phyloP scores from a whole-genome alignment of 1,140 invertebrate genomes.

The Heliconius nattereri region DNA sequence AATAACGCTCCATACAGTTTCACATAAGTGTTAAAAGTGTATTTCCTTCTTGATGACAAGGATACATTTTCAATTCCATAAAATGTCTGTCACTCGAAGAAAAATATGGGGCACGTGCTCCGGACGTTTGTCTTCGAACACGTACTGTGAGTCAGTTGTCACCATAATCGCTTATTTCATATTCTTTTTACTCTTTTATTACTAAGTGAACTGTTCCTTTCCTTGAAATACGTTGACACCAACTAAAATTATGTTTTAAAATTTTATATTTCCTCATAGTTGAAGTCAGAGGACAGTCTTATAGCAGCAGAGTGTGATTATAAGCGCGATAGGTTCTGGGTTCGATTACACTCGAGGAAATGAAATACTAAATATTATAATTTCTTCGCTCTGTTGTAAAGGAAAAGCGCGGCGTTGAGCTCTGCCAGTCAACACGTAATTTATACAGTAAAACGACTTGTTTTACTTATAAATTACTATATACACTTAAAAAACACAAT shows the following conservation, averaged over 20 bases:
- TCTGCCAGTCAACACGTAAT: too few species aligned
- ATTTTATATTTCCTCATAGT: not conserved
- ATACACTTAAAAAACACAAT: too few species aligned
- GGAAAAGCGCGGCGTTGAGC: too few species aligned
- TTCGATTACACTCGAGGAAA: too few species aligned
- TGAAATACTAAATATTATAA: too few species aligned
- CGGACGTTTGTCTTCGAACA: constrained; percentile 46
- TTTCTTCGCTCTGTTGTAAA: too few species aligned
- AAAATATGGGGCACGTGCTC: constrained; percentile 41
- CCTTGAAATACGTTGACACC: constrained; percentile 7
- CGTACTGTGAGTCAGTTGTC: constrained; percentile 49
- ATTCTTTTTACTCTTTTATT: constrained; percentile 18
- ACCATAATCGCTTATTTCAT: constrained; percentile 43
- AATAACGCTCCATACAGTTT: not conserved
- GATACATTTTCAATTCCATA: constrained; percentile 43
- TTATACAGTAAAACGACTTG: too few species aligned
- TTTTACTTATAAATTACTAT: too few species aligned
- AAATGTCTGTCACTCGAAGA: constrained; percentile 40
- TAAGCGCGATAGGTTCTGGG: too few species aligned
- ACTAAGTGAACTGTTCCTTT: constrained; percentile 13
- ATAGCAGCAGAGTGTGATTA: too few species aligned
- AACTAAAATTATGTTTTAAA: not conserved
- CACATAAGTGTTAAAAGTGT: not conserved
- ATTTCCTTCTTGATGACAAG: constrained; percentile 13
- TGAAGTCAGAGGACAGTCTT: not conserved